A percentile compares a stretch with the other conserved stretches of the same genome.
Conservation (phyloP, 2,888 invertebrate genomes). For the Ornithoptera alexandrae region DNA sequence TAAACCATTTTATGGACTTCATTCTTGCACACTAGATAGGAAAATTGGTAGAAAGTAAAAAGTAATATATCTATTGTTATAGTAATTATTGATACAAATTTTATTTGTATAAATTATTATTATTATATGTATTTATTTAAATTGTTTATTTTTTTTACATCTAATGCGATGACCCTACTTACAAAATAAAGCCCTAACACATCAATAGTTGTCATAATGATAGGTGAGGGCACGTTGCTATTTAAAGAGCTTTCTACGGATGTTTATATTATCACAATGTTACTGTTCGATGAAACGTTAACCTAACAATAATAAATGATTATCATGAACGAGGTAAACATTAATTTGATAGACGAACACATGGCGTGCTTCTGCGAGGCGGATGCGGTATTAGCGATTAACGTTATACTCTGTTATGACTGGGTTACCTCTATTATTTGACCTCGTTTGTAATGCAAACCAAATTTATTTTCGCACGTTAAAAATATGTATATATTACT, state of each 20-base stretch:
- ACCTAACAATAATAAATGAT: constrained; percentile 27
- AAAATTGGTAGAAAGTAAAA: too few species aligned
- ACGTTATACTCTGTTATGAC: constrained; percentile 22
- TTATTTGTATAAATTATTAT: too few species aligned
- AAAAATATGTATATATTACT: neutral
- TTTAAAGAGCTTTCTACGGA: constrained; percentile 28
- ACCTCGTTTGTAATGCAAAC: constrained; percentile 17
- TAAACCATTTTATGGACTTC: too few species aligned
- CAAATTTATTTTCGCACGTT: constrained; percentile 3
- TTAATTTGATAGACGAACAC: constrained; percentile 26
- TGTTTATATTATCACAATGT: constrained; percentile 27
- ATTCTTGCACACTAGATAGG: too few species aligned
- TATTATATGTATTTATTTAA: neutral
- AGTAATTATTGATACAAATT: too few species aligned
- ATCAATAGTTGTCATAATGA: constrained; percentile 6
- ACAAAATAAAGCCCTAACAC: constrained; percentile 6
- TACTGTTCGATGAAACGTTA: constrained; percentile 25
- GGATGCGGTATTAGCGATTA: constrained; percentile 19
- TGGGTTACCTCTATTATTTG: constrained; percentile 23
- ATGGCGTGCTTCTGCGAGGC: constrained; percentile 21
- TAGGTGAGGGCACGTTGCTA: constrained; percentile 13
- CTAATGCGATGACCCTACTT: neutral
- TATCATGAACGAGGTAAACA: constrained; percentile 24
- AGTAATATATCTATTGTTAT: too few species aligned
- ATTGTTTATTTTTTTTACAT: neutral